Base-by-base conservation (phyloP, 2,797 vertebrate genomes). In the Typhlichthys eigenmanni region DNA sequence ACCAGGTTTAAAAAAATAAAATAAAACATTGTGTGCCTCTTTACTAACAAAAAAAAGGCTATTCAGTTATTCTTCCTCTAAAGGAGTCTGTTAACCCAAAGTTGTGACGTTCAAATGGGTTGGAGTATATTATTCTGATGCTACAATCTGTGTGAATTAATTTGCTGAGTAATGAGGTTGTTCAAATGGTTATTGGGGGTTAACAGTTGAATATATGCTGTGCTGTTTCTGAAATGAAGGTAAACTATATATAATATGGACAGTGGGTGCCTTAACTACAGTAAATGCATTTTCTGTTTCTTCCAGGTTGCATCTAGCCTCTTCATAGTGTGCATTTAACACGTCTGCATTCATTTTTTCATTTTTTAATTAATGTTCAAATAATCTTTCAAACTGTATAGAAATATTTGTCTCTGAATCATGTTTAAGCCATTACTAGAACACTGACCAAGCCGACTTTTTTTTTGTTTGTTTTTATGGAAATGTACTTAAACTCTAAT, bases 401-500 rank as follows among this genome's bases (percentile, higher is more conserved):
- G 34, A 34, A 34, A 34, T 34, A 5, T 7, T 34, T 6, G 34
- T 7, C 34, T 34, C 34, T 34, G 34, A 34, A 34, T 34, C 34
- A 34, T 34, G 34, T 34, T 71, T 72, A 76, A 76, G 48, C 66
- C 72, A 75, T 83, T 54, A 65, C 49, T 60, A 8, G 2, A 63
- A 68, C 60, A 74, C 29, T n/a, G 6, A 34, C 9, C 78, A 80
- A 79, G 80, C 75, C 55, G 77, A 81, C 52, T 4, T 29, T 19
- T 34, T n/a, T 58, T 17, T 48, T 68, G 14, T 7, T 57, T 19
- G 79, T 84, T 68, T 83, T 65, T 70, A 80, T 46, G n/a, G 9
- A 82, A 70, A 79, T 71, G 78, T 85, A 83, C 73, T 65, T 71
- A 63, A 73, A 76, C 50, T 81, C 71, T 71, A 91, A 87, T 76